Evolutionary conservation across 2,888 invertebrate species (phyloP), one percentile per base, ranked within the genome.

Genomic region (Agapetus fuscipes): DNA sequence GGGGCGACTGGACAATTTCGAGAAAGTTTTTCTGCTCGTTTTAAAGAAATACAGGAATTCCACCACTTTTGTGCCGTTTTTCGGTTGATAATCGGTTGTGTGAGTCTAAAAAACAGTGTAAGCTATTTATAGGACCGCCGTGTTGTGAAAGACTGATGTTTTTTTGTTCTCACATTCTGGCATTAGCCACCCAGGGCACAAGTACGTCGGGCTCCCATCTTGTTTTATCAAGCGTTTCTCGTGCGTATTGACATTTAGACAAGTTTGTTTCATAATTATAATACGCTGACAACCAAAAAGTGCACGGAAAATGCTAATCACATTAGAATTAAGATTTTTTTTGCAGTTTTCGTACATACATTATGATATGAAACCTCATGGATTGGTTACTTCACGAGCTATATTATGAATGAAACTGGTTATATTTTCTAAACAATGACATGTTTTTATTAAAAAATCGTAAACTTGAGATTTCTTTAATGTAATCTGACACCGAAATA

Each of bases 161-260:
- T 29, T 37, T 41, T 41, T 34, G 34, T 37, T 37, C 41, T 37
- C 36, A 37, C 36, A 34, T 37, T 37, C 16, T 30, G 16, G 16
- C 24, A 17, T 31, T 29, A 37, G 32, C 24, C 24, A n/a, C 15
- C 11, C 27, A 29, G 17, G 34, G 14, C 20, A 25, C 17, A 13
- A 32, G 37, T 33, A 17, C 13, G 14, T 33, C n/a, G 27, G 25
- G 17, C 41, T 37, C 41, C 41, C 41, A 41, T 41, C 37, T 41
- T 41, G 41, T 41, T 34, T 13, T 20, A 29, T 27, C 24, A 24
- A 33, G 14, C 30, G 28, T 25, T 33, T 7, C 10, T 37, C 30
- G 16, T 15, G 25, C 41, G 41, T 29, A 17, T 32, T 33, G 27
- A 17, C n/a, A n/a, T n/a, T n/a, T n/a, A n/a, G n/a, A n/a, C n/a